Percentiles rank a stretch among this genome's conserved stretches.
Conservation (phyloP, 2,888 invertebrate species). For the Rhimphoctona megacephalus region DNA sequence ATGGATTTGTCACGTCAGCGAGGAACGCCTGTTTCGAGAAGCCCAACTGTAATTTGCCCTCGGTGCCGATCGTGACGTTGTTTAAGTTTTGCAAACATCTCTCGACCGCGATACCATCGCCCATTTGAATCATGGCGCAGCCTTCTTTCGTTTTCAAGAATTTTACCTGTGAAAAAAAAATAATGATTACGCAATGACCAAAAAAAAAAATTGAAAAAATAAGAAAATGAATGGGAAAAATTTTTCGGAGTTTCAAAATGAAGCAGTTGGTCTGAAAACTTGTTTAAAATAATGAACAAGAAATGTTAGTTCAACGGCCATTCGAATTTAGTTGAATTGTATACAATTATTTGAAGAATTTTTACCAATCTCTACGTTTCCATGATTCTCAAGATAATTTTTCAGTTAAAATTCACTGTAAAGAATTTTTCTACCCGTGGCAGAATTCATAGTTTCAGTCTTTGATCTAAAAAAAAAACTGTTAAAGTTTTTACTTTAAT, state of each 20-base stretch:
- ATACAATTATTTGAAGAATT: neutral
- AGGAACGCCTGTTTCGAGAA: conserved; percentile 97
- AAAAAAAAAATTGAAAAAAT: neutral
- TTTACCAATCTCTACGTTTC: neutral
- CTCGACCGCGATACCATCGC: conserved; percentile 97
- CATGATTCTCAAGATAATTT: neutral
- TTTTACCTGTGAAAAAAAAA: conserved; percentile 87
- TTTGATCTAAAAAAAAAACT: neutral
- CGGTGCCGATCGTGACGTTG: conserved; percentile 94
- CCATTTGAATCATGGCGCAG: conserved; percentile 99
- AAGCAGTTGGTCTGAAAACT: neutral
- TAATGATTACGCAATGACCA: neutral
- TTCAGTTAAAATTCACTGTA: neutral
- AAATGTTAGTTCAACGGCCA: neutral
- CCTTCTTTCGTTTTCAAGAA: conserved; percentile 99
- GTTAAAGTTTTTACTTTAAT: neutral
- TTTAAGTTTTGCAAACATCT: conserved; percentile 97
- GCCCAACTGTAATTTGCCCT: conserved; percentile 90
- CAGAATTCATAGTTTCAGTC: neutral
- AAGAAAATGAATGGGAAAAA: neutral
- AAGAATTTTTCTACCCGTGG: neutral
- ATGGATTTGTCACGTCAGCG: conserved; percentile 98
- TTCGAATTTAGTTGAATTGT: neutral
- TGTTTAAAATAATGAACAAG: neutral
- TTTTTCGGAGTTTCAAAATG: neutral